These are phyloP conservation scores for Tanypteryx hageni DNA, from an alignment of 2,888 invertebrate species.

Conservation along the genomic window DNA sequence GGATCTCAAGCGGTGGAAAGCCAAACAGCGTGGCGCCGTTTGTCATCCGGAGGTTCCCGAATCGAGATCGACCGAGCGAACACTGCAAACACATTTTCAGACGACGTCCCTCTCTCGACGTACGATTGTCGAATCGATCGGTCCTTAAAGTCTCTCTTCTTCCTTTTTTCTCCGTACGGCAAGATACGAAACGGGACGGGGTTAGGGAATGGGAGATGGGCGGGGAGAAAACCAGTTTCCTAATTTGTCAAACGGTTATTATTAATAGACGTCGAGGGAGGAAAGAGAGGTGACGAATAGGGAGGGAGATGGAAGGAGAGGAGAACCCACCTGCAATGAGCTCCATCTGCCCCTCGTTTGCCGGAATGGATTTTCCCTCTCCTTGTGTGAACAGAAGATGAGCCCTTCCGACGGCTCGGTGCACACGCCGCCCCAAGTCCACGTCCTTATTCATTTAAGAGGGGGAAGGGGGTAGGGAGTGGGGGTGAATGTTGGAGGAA, in stretches of 20 bases:
- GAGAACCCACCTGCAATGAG: slow-evolving; percentile 24
- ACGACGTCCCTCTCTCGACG: not conserved
- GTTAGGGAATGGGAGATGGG: not conserved
- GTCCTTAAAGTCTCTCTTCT: not conserved
- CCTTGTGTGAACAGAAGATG: not conserved
- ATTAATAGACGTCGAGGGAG: not conserved
- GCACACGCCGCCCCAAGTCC: not conserved
- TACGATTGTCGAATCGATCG: slow-evolving; percentile 29
- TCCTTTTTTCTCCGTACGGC: not conserved
- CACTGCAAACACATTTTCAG: slow-evolving; percentile 32
- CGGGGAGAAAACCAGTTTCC: not conserved
- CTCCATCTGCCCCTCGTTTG: slow-evolving; percentile 33
- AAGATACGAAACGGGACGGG: not conserved
- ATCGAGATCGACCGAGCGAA: slow-evolving; percentile 8
- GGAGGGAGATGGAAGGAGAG: not conserved
- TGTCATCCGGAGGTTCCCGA: slow-evolving; percentile 25
- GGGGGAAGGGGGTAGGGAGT: slow-evolving; percentile 31
- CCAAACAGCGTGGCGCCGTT: slow-evolving; percentile 28
- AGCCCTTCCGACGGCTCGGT: slow-evolving; percentile 12
- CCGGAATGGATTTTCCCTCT: not conserved
- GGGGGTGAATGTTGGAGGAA: slow-evolving; percentile 59
- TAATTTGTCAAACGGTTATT: slow-evolving; percentile 58
- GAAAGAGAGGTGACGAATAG: not conserved
- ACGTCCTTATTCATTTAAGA: not conserved
- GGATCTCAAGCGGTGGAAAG: not conserved